These are phyloP conservation scores for Xestoiulus laeticollis DNA, from an alignment of 2,888 invertebrate species.

Conservation along the genomic window DNA sequence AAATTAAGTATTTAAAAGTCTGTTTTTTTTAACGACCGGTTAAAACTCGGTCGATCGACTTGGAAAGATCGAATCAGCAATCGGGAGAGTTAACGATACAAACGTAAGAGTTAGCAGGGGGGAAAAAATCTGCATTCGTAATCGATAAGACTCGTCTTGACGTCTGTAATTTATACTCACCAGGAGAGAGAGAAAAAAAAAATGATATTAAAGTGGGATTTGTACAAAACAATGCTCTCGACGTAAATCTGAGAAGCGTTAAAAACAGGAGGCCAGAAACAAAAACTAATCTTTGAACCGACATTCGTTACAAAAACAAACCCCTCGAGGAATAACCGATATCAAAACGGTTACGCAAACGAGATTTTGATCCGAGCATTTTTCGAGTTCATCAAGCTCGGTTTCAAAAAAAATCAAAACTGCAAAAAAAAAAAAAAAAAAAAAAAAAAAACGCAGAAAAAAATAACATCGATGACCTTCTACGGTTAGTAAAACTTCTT, in stretches of 20 bases:
- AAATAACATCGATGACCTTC: no score
- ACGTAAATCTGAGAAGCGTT: not conserved
- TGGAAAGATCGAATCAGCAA: not conserved
- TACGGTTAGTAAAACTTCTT: no score
- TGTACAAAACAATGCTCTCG: not conserved
- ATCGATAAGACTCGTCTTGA: not conserved
- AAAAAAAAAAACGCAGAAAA: no score
- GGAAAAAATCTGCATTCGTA: no score
- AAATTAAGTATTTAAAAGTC: not conserved
- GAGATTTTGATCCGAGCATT: no score
- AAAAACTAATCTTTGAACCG: not conserved
- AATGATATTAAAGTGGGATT: not conserved
- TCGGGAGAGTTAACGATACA: no score
- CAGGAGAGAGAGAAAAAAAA: not conserved
- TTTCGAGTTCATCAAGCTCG: no score
- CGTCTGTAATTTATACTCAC: constrained; percentile 1
- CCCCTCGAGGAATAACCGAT: no score
- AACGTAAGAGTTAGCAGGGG: not conserved
- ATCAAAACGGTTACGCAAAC: no score
- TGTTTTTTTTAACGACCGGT: not conserved
- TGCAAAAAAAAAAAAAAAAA: no score
- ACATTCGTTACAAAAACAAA: not conserved
- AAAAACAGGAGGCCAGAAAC: not conserved
- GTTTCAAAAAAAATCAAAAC: no score
- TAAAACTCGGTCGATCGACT: not conserved